Base-by-base conservation (phyloP, 2,113 vertebrate genomes). In the Hypomesus transpacificus region DNA sequence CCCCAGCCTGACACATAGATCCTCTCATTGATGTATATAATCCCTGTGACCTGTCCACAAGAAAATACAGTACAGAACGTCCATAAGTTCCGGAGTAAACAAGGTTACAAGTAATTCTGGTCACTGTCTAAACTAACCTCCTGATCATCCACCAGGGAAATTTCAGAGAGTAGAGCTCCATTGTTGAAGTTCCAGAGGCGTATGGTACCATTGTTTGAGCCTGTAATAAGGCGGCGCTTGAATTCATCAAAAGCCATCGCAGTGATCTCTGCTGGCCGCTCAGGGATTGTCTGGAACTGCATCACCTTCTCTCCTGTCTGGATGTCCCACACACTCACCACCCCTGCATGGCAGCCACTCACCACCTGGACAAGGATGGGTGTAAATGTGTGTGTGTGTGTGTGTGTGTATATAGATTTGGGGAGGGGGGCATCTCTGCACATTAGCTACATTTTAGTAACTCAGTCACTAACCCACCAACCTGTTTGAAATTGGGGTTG, bases 141-240 rank as follows among this genome's bases (percentile, higher is more conserved):
- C 2, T 71, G n/a, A 2, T 60, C 56, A 16, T 88, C 83, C 0
- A 39, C 17, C 3, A 73, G 68, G 52, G 89, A 85, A 1, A 90
- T 81, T 53, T 75, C 75, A 0, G 79, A 18, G 34, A 91, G 72
- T 71, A 86, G 85, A 3, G 86, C 79, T 0, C 89, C 87, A 0
- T 59, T 78, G 54, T 82, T 82, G 67, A 85, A 86, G 75, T 89
- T 90, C 89, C 90, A 91, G 64, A 90, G 75, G 31, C 80, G 84
- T 28, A 89, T 2, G 0, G 51, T 75, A 34, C 88, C 88, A 0
- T 90, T 84, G 0, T 69, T 79, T 70, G 82, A 52, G 1, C 85
- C 88, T 0, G 85, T 90, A 71, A 91, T 81, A 31, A 91, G 80
- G 16, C 85, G 81, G 3, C 80, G 79, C 71, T 88, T 81, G 0